phyloP scores from a whole-genome alignment of 2,888 invertebrate species.

The Tetragonisca angustula region DNA sequence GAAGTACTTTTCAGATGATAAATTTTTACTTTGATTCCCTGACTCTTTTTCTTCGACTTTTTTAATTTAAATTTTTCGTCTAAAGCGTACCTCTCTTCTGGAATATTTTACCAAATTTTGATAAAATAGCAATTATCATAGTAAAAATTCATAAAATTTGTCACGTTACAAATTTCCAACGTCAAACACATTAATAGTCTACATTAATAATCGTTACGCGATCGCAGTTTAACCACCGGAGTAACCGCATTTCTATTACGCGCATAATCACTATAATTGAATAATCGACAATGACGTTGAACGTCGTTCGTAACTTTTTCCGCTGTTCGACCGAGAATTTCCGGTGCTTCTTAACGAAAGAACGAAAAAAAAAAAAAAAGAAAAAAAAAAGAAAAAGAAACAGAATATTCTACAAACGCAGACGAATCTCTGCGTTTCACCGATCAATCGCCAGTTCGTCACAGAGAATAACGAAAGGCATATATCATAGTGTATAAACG shows the following conservation, averaged over 20 bases:
- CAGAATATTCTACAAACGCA: neutral
- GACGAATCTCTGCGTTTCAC: neutral
- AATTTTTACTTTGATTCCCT: too few relatives aligned
- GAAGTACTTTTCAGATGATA: too few relatives aligned
- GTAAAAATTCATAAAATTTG: neutral
- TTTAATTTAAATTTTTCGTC: too few relatives aligned
- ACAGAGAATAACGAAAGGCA: slow-evolving; percentile 1
- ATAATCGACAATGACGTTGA: too few relatives aligned
- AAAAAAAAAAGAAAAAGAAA: neutral
- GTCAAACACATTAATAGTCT: neutral
- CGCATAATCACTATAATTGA: too few relatives aligned
- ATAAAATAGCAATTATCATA: neutral
- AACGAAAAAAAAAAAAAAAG: too few relatives aligned
- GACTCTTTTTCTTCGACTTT: too few relatives aligned
- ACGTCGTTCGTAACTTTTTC: neutral
- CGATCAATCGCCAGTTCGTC: slow-evolving; percentile 49
- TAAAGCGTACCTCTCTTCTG: neutral
- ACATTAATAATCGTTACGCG: neutral
- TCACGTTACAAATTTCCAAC: neutral
- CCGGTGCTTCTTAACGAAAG: neutral
- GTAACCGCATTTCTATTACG: neutral
- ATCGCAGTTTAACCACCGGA: neutral
- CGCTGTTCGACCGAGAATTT: neutral
- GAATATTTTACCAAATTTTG: neutral
- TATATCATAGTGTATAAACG: slow-evolving; percentile 26